Evolutionary conservation across 1,140 invertebrate species (phyloP).

Genomic region (Drosophila baimaii): DNA sequence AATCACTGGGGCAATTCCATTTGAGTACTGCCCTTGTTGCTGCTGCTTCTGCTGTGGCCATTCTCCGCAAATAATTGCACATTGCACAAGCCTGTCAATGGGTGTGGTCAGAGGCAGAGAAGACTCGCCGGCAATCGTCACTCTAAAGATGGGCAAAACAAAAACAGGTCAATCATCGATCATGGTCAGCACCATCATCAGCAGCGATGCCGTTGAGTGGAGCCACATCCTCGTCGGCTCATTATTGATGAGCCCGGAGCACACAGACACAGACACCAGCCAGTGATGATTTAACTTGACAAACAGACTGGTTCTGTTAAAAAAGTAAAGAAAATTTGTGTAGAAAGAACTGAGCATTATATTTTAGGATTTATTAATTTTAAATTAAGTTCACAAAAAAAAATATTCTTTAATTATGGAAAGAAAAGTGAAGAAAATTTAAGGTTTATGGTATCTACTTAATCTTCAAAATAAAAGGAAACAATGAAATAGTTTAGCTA

Average conservation of each 20-base stretch:
- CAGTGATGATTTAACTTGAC: conserved; percentile 26
- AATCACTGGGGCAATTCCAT: conserved; percentile 75
- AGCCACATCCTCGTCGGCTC: conserved; percentile 52
- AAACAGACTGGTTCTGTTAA: too few relatives aligned
- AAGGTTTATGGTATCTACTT: too few relatives aligned
- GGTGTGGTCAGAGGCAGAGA: conserved; percentile 70
- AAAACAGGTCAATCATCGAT: conserved; percentile 83
- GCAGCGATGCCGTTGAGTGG: conserved; percentile 38
- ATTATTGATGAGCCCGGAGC: conserved; percentile 71
- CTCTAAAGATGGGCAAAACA: conserved; percentile 70
- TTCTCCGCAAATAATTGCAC: conserved; percentile 78
- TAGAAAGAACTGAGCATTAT: too few relatives aligned
- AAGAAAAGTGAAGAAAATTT: too few relatives aligned
- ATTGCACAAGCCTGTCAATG: conserved; percentile 70
- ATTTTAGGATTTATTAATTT: too few relatives aligned
- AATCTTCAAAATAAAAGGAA: too few relatives aligned
- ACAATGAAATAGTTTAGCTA: too few relatives aligned
- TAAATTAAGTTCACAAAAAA: too few relatives aligned
- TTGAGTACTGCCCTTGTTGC: conserved; percentile 47
- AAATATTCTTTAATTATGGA: too few relatives aligned
- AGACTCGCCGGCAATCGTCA: conserved; percentile 67
- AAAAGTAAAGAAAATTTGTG: too few relatives aligned
- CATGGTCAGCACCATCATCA: conserved; percentile 77
- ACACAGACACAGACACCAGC: background rate
- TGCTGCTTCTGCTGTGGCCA: conserved; percentile 57